Conservation (phyloP, 2,113 vertebrate genomes). For the Anthoscopus minutus region DNA sequence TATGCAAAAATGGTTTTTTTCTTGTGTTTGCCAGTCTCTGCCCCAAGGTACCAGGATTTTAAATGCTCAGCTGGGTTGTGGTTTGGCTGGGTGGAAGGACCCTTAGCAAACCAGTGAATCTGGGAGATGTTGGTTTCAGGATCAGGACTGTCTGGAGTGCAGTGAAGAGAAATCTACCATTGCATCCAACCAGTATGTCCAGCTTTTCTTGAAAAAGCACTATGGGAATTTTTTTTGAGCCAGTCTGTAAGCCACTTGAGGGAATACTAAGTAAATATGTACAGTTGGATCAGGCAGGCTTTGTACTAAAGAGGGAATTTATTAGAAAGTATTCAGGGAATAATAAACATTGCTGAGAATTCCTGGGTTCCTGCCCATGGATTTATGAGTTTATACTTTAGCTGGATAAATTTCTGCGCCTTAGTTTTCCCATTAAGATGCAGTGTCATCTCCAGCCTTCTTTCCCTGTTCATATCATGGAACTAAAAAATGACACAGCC, state of each 20-base stretch:
- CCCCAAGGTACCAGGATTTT: background rate
- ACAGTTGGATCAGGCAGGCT: conserved; percentile 21
- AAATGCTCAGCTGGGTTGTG: background rate
- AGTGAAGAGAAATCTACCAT: background rate
- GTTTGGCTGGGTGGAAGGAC: background rate
- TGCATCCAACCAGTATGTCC: background rate
- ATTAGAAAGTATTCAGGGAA: conserved; percentile 46
- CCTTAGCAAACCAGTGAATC: background rate
- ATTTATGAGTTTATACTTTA: conserved; percentile 11
- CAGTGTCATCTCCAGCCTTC: background rate
- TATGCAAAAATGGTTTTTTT: background rate
- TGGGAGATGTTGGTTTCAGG: background rate
- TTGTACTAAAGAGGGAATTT: conserved; percentile 46
- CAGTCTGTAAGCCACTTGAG: background rate
- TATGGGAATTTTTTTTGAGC: background rate
- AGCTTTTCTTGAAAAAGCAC: background rate
- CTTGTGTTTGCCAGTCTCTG: background rate
- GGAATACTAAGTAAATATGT: conserved; percentile 26
- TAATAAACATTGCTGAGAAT: conserved; percentile 44
- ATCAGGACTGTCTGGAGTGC: background rate
- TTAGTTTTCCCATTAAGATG: background rate
- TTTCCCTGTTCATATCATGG: background rate
- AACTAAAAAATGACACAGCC: background rate
- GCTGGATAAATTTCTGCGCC: background rate
- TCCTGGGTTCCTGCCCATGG: background rate